These are phyloP conservation scores for Hylyphantes graminicola DNA, from an alignment of 1,140 invertebrate genomes.

Conservation along the genomic window DNA sequence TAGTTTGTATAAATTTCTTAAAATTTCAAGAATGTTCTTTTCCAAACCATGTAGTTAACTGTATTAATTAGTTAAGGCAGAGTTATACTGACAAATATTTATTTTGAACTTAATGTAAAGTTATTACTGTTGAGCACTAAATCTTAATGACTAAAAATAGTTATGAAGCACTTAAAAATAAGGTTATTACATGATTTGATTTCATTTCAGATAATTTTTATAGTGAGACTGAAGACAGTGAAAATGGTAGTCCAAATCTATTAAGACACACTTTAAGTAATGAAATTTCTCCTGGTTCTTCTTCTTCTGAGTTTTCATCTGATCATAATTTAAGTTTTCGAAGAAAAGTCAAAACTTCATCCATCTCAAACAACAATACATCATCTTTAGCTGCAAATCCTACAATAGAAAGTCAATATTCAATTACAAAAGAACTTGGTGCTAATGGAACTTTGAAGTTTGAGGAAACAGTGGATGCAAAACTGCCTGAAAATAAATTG, in stretches of 20 bases:
- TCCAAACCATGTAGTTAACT: too few relatives aligned
- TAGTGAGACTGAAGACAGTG: conserved; percentile 74
- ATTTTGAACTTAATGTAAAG: too few relatives aligned
- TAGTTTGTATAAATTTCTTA: too few relatives aligned
- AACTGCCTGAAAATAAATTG: background rate
- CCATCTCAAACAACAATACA: background rate
- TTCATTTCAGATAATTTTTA: conserved; percentile 73
- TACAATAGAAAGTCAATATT: conserved; percentile 23
- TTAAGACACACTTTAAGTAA: background rate
- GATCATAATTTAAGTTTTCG: background rate
- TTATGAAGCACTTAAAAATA: too few relatives aligned
- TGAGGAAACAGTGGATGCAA: background rate
- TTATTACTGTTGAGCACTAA: too few relatives aligned
- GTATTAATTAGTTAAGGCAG: too few relatives aligned
- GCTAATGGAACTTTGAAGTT: background rate
- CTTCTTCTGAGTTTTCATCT: conserved; percentile 13
- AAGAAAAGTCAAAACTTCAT: conserved; percentile 3
- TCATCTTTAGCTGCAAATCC: background rate
- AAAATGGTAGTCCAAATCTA: conserved; percentile 65
- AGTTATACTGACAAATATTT: too few relatives aligned
- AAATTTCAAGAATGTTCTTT: too few relatives aligned
- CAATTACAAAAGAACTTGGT: background rate
- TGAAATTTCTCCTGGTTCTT: conserved; percentile 24
- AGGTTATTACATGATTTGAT: background rate
- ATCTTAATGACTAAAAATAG: too few relatives aligned